These are phyloP conservation scores for Dromius quadrimaculatus DNA, from an alignment of 2,888 invertebrate species.

Conservation along the genomic window DNA sequence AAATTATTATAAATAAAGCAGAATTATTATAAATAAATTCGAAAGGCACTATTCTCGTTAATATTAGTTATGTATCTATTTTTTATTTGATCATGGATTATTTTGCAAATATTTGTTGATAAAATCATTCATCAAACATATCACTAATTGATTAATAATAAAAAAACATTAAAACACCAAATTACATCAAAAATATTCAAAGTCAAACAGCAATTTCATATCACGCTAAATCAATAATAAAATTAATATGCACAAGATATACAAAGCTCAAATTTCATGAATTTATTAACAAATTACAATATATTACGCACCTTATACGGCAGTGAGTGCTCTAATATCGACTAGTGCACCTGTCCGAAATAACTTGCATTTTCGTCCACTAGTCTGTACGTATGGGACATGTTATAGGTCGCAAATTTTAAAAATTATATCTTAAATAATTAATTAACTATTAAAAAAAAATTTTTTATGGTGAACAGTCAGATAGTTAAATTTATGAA, in stretches of 20 bases:
- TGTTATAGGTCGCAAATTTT: too few relatives aligned
- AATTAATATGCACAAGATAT: constrained; percentile 1
- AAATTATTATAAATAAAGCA: too few relatives aligned
- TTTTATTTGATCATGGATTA: constrained; percentile 16
- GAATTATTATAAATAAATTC: not conserved
- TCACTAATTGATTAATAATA: constrained; percentile 19
- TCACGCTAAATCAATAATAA: constrained; percentile 17
- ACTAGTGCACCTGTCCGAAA: too few relatives aligned
- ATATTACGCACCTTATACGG: too few relatives aligned
- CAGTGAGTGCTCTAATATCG: too few relatives aligned
- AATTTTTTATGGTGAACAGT: too few relatives aligned
- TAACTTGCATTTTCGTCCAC: too few relatives aligned
- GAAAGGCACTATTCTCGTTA: constrained; percentile 33
- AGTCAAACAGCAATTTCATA: constrained; percentile 21
- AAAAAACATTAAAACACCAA: not conserved
- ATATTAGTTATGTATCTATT: constrained; percentile 5
- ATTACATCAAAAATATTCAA: constrained; percentile 28
- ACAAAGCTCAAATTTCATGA: constrained; percentile 19
- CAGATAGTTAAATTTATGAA: too few relatives aligned
- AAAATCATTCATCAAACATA: constrained; percentile 14
- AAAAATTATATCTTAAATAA: too few relatives aligned
- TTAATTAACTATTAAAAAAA: too few relatives aligned
- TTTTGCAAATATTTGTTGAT: not conserved
- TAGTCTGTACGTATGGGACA: too few relatives aligned
- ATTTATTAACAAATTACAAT: constrained; percentile 6